phyloP scores from a whole-genome alignment of 2,888 invertebrate genomes.

The Chydorus sphaericus region DNA sequence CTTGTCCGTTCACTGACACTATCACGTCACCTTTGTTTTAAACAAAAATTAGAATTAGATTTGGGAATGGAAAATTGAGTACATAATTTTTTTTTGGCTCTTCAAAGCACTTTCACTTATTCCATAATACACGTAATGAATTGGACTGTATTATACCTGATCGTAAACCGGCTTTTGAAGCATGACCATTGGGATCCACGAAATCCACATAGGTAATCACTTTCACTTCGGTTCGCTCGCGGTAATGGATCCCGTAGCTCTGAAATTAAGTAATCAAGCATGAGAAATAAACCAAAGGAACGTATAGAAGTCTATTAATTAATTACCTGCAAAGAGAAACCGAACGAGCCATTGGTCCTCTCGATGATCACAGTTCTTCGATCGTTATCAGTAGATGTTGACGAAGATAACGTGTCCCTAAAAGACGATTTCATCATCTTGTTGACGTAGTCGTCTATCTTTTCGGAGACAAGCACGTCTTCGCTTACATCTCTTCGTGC shows the following conservation, averaged over 20 bases:
- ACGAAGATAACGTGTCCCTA: neutral
- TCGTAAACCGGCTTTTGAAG: slow-evolving; percentile 82
- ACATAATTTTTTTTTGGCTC: neutral
- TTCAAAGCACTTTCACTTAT: neutral
- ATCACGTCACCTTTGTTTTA: slow-evolving; percentile 69
- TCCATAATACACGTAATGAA: neutral
- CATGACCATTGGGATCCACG: slow-evolving; percentile 82
- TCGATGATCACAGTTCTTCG: slow-evolving; percentile 78
- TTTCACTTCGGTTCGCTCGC: slow-evolving; percentile 83
- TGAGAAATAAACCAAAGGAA: slow-evolving; percentile 6
- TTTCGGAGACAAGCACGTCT: too few relatives aligned
- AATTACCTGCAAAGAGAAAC: slow-evolving; percentile 71
- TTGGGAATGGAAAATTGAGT: neutral
- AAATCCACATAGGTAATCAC: slow-evolving; percentile 95
- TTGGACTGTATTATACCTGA: slow-evolving; percentile 41
- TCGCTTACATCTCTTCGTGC: too few relatives aligned
- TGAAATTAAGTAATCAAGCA: slow-evolving; percentile 29
- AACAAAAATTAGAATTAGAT: slow-evolving; percentile 16
- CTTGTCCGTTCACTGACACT: slow-evolving; percentile 85
- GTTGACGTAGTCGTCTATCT: too few relatives aligned
- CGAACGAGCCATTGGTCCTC: slow-evolving; percentile 77
- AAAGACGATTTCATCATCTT: neutral
- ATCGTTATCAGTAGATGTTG: slow-evolving; percentile 34
- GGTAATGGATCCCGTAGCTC: slow-evolving; percentile 93
- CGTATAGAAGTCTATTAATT: neutral